Evolutionary conservation across 2,888 invertebrate species (phyloP), one percentile per base, ranked within the genome.

Genomic region (Iphiclides podalirius): DNA sequence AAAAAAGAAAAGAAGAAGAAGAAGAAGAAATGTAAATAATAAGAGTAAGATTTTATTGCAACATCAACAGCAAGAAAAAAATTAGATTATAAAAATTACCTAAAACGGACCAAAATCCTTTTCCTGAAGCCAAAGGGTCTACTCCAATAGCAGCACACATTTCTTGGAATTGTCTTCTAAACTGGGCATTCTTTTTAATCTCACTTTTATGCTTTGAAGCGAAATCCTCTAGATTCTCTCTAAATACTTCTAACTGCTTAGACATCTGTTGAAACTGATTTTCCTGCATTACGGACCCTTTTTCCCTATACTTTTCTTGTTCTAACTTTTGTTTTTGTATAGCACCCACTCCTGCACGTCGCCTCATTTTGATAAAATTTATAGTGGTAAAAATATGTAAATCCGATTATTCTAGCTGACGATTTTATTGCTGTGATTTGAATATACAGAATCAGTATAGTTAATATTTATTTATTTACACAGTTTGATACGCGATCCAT

Each of bases 71-170:
- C n/a, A n/a, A n/a, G n/a, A n/a, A n/a, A n/a, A n/a, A n/a, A n/a
- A n/a, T n/a, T n/a, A n/a, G n/a, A n/a, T n/a, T n/a, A n/a, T n/a
- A n/a, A 31, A 2, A 66, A 68, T 23, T 45, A 89, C 89, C 94
- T 57, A 99, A 89, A 53, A 99, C 96, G 1, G 97, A 97, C 99
- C 99, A 99, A 81, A 99, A 99, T 0, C 99, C 96, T 88, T 97
- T 97, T 44, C 95, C 95, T 0, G 98, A 98, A 0, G 99, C 97
- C 42, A 99, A 79, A 0, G 99, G 99, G 79, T 99, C 99, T 0
- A 99, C 99, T 0, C 98, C 99, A 54, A 99, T 98, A 0, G 97
- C 95, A 0, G 99, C 96, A 82, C 99, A 99, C 99, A 99, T 99
- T 80, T 98, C 97, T 68, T 98, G 98, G 75, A 99, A 99, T 79